These are phyloP conservation scores for Hipposideros armiger DNA, from an alignment of 2,113 vertebrate species.

Conservation along the genomic window DNA sequence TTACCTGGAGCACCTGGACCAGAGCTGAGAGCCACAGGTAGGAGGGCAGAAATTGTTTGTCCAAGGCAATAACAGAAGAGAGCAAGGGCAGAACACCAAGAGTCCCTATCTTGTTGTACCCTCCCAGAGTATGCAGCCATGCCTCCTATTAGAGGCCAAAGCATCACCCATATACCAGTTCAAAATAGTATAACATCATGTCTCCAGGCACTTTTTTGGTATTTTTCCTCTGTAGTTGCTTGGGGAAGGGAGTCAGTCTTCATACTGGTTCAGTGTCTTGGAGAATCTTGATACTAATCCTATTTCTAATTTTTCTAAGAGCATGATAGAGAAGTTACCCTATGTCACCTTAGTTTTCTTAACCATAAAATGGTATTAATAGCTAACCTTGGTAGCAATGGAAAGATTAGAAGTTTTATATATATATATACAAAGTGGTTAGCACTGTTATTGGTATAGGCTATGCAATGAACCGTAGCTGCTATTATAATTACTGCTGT, in stretches of 20 bases:
- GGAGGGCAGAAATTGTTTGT: not conserved
- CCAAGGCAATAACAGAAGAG: not conserved
- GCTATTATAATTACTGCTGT: not conserved
- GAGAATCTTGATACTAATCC: not conserved
- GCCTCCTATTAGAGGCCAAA: not conserved
- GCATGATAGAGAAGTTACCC: not conserved
- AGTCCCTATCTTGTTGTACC: not conserved
- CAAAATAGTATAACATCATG: not conserved
- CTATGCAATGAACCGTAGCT: not conserved
- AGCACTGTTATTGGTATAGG: not conserved
- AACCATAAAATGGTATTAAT: not conserved
- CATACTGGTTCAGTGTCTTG: not conserved
- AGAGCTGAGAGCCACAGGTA: not conserved
- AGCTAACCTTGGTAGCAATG: not conserved
- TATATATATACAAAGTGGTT: not conserved
- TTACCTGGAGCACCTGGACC: not conserved
- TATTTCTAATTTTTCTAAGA: not conserved
- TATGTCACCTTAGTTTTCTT: slow-evolving; percentile 8
- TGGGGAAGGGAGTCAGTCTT: not conserved
- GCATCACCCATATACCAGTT: not conserved
- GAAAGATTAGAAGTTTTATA: not conserved
- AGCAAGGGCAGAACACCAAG: not conserved
- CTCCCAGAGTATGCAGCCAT: not conserved
- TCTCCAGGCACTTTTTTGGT: not conserved
- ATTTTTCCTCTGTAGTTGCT: not conserved